Conservation (phyloP, 1,140 invertebrate species). For the Parasteatoda tepidariorum region DNA sequence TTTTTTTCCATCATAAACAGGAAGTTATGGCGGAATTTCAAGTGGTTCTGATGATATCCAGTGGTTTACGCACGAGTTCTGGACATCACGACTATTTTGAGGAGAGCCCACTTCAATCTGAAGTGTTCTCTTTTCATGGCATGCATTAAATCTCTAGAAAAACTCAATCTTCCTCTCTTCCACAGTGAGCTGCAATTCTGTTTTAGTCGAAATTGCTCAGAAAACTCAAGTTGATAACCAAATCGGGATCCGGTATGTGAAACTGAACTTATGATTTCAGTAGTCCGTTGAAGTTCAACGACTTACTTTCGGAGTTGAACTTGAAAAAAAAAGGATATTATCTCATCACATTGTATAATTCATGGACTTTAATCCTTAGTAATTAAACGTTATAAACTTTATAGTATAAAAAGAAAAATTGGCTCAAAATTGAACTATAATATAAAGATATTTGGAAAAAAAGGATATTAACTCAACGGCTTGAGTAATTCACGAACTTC, state of each 20-base stretch:
- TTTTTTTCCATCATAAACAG: slow-evolving; percentile 55
- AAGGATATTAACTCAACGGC: no score
- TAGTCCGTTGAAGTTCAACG: slow-evolving; percentile 1
- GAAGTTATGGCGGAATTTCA: slow-evolving; percentile 48
- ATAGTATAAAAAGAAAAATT: no score
- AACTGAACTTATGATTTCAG: slow-evolving; percentile 12
- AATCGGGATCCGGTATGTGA: slow-evolving; percentile 22
- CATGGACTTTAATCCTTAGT: no score
- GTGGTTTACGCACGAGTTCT: slow-evolving; percentile 30
- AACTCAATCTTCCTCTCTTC: neutral
- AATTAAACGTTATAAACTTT: no score
- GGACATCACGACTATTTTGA: slow-evolving; percentile 58
- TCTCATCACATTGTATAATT: no score
- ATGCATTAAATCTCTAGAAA: slow-evolving; percentile 55
- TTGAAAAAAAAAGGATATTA: neutral
- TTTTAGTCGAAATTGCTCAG: slow-evolving; percentile 25
- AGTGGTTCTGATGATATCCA: slow-evolving; percentile 41
- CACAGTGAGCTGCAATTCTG: neutral
- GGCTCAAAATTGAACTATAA: no score
- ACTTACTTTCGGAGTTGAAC: neutral
- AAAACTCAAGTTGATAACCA: neutral
- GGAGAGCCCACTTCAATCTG: slow-evolving; percentile 40
- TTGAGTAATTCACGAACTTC: no score
- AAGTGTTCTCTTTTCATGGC: slow-evolving; percentile 56
- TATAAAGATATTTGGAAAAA: no score